Percentiles rank a stretch among this genome's conserved stretches.
phyloP scores from a whole-genome alignment of 2,888 invertebrate species.

The Polydesmus complanatus region DNA sequence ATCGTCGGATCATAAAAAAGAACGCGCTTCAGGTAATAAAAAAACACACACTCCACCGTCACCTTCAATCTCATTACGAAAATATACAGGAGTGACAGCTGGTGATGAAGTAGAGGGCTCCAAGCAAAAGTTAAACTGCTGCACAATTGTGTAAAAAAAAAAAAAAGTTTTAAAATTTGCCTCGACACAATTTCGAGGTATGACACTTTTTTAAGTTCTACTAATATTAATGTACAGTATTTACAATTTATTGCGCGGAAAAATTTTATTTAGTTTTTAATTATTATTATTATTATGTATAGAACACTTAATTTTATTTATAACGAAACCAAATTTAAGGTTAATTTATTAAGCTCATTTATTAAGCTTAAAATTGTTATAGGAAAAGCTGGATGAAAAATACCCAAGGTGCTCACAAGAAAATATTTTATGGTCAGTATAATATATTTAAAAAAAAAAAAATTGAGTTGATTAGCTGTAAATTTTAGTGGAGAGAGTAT shows the following conservation, averaged over 20 bases:
- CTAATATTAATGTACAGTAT: not conserved
- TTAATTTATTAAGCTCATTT: not conserved
- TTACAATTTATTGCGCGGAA: not conserved
- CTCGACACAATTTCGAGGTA: not conserved
- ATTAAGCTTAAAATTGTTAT: not conserved
- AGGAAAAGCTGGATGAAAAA: not conserved
- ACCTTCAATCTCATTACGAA: conserved; percentile 3
- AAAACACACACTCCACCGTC: not conserved
- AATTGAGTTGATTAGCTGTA: not conserved
- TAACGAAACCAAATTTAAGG: too few relatives aligned
- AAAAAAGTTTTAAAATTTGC: not conserved
- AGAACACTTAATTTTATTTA: not conserved
- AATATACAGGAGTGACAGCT: conserved; percentile 1
- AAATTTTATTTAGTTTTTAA: not conserved
- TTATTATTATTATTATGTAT: not conserved
- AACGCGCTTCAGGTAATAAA: not conserved
- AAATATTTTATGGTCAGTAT: not conserved
- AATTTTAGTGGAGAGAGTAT: not conserved
- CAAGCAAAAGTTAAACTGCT: conserved; percentile 5
- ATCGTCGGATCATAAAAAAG: not conserved
- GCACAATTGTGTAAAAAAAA: conserved; percentile 2
- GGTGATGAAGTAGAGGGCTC: conserved; percentile 6
- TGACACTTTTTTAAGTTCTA: not conserved
- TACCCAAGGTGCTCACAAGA: not conserved
- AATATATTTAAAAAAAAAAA: not conserved